These are phyloP conservation scores for Gambusia yucatana DNA, from an alignment of 2,797 vertebrate species.

Conservation along the genomic window DNA sequence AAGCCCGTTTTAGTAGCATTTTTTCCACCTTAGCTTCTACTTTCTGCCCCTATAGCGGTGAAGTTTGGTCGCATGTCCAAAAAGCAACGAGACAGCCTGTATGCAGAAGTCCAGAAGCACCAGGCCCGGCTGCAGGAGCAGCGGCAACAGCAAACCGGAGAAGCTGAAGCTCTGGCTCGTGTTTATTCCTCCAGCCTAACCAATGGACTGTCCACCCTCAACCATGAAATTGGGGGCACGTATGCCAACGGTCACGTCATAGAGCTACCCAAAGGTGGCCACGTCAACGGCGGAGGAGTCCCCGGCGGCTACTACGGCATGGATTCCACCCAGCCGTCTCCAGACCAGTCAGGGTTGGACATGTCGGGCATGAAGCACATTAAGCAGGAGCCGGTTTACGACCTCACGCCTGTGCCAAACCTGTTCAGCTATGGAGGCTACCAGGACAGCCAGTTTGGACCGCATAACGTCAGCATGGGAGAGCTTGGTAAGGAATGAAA, in stretches of 20 bases:
- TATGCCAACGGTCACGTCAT: conserved; percentile 94
- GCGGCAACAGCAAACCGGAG: conserved; percentile 93
- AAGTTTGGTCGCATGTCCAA: conserved; percentile 99
- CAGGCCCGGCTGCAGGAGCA: conserved; percentile 95
- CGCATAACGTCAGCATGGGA: conserved; percentile 92
- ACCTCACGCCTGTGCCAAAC: conserved; percentile 97
- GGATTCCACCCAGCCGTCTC: conserved; percentile 96
- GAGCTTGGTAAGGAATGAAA: conserved; percentile 89
- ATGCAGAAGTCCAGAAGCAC: conserved; percentile 98
- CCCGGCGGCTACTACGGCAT: conserved; percentile 88
- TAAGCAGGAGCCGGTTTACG: conserved; percentile 98
- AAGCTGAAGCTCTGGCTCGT: conserved; percentile 93
- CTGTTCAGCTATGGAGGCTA: conserved; percentile 97
- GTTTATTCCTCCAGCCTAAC: conserved; percentile 93
- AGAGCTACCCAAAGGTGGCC: conserved; percentile 93
- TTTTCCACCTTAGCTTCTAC: conserved; percentile 7
- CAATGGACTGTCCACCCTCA: conserved; percentile 91
- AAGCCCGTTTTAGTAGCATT: not conserved
- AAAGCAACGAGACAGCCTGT: conserved; percentile 97
- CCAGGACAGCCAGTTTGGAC: conserved; percentile 93
- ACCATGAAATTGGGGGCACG: conserved; percentile 89
- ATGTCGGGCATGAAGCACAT: conserved; percentile 99
- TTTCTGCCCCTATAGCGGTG: conserved; percentile 85
- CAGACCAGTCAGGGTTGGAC: conserved; percentile 97
- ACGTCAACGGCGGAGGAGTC: conserved; percentile 68